Conservation (phyloP, 2,888 invertebrate genomes). For the Tuta absoluta region DNA sequence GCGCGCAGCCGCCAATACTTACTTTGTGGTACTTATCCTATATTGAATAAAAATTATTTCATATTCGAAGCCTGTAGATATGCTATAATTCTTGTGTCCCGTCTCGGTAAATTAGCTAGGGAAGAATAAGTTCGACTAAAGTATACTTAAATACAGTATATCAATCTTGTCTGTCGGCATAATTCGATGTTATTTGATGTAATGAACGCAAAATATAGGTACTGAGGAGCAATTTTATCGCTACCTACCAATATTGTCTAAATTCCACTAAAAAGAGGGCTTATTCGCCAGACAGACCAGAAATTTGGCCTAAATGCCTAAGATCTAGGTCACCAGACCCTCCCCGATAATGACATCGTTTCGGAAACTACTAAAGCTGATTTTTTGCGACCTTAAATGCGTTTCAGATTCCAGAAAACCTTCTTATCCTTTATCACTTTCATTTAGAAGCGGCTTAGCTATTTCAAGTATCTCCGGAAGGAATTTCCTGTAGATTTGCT, state of each 20-base stretch:
- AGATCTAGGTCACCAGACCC: neutral
- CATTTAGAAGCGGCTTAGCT: neutral
- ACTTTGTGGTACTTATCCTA: too few species aligned
- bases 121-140: too few species aligned
- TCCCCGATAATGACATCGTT: neutral
- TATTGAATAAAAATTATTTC: too few species aligned
- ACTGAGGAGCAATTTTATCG: too few species aligned
- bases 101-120: too few species aligned
- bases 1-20: too few species aligned
- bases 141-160: too few species aligned
- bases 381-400: neutral
- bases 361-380: neutral
- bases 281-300: neutral
- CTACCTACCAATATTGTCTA: neutral
- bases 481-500: constrained; percentile 5
- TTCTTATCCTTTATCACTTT: neutral
- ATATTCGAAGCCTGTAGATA: too few species aligned
- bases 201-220: too few species aligned
- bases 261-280: neutral
- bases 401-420: neutral
- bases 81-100: too few species aligned
- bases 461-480: constrained; percentile 1
- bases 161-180: too few species aligned
- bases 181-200: too few species aligned
- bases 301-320: neutral